phyloP scores from a whole-genome alignment of 1,140 invertebrate genomes.

The Melipona quadrifasciata region DNA sequence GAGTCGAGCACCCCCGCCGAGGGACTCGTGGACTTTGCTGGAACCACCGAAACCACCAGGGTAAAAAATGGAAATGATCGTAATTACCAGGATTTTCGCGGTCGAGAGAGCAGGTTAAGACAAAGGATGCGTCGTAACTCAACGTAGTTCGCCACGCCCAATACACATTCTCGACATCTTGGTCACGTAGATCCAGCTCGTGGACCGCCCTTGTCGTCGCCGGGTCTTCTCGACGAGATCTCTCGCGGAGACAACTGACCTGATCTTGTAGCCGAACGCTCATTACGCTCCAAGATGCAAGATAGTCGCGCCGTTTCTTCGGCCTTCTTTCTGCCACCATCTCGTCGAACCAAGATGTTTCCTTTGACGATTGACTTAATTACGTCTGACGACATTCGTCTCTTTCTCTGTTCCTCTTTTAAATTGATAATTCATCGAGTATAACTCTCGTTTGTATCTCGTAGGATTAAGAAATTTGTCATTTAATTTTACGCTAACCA shows the following conservation, averaged over 20 bases:
- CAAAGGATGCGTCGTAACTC: constrained; percentile 63
- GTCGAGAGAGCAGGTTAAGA: constrained; percentile 40
- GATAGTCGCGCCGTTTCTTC: constrained; percentile 20
- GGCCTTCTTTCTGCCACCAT: not conserved
- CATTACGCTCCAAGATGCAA: constrained; percentile 52
- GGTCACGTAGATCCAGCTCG: constrained; percentile 48
- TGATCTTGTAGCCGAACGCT: constrained; percentile 54
- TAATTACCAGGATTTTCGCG: constrained; percentile 48
- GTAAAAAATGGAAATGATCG: constrained; percentile 52
- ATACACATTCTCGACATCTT: constrained; percentile 55
- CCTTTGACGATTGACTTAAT: constrained; percentile 25
- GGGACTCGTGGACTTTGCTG: not conserved
- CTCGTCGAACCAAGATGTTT: not conserved
- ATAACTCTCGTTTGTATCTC: too few relatives aligned
- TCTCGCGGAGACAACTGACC: constrained; percentile 32
- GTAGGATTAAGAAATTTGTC: too few relatives aligned
- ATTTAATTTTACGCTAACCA: too few relatives aligned
- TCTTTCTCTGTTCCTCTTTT: not conserved
- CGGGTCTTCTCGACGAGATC: constrained; percentile 44
- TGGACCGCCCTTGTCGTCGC: constrained; percentile 47
- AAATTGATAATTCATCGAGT: too few relatives aligned
- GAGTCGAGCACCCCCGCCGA: constrained; percentile 7
- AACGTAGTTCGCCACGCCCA: constrained; percentile 59
- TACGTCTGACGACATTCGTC: not conserved
- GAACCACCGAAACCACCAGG: not conserved